Conservation (phyloP, 2,113 vertebrate genomes). For the Hyperopisus bebe region DNA sequence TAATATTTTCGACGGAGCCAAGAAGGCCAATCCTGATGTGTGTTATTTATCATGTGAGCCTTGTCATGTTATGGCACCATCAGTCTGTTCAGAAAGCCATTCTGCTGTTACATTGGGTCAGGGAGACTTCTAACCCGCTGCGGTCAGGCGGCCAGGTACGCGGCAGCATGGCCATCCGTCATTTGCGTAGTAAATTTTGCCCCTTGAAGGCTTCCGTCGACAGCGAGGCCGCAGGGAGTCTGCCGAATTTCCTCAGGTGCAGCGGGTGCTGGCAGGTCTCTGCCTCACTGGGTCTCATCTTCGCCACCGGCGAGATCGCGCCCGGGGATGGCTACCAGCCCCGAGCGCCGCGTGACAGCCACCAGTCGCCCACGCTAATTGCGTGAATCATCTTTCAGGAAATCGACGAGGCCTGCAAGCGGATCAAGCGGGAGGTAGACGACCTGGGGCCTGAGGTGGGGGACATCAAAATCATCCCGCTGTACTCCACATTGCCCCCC, state of each 20-base stretch:
- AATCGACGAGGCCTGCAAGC: conserved; percentile 96
- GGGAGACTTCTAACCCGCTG: neutral
- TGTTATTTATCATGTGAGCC: neutral
- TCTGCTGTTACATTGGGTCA: neutral
- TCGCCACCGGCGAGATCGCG: neutral
- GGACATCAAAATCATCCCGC: conserved; percentile 94
- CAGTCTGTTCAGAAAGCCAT: neutral
- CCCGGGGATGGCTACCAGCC: neutral
- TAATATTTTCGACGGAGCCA: neutral
- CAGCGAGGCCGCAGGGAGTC: neutral
- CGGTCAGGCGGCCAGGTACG: neutral
- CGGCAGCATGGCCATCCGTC: neutral
- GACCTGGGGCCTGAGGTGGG: conserved; percentile 90
- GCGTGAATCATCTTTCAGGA: conserved; percentile 65
- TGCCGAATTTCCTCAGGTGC: neutral
- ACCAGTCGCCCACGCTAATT: conserved; percentile 25
- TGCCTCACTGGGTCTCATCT: neutral
- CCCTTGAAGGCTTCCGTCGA: neutral
- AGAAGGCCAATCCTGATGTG: neutral
- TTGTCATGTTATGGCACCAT: neutral
- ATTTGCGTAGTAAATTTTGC: neutral
- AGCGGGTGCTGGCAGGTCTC: neutral
- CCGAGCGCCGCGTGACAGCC: neutral
- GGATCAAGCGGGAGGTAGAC: conserved; percentile 94
- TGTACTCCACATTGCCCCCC: conserved; percentile 91